These are phyloP conservation scores for Natator depressus DNA, from an alignment of 2,113 vertebrate genomes.

Conservation along the genomic window DNA sequence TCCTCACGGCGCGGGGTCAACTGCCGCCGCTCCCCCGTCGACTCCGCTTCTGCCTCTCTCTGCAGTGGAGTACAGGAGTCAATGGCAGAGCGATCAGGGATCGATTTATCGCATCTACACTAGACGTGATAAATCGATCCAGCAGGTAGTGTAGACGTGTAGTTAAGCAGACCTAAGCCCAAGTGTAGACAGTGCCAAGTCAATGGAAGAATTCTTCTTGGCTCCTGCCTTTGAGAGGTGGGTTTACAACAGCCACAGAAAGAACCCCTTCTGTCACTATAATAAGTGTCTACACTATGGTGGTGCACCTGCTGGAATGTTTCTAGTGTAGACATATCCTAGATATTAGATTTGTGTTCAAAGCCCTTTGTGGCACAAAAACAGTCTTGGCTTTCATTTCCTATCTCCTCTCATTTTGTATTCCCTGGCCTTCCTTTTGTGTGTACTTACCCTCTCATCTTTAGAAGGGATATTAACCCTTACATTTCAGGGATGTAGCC, in stretches of 20 bases:
- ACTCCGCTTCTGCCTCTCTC: too few relatives aligned
- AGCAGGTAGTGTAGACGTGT: background rate
- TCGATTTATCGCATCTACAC: too few relatives aligned
- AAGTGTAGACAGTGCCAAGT: background rate
- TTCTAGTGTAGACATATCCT: background rate
- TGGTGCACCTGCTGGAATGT: background rate
- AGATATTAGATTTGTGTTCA: background rate
- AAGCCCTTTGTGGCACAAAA: background rate
- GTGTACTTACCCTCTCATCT: rapidly evolving
- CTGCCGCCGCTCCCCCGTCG: too few relatives aligned
- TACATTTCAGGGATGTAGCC: background rate
- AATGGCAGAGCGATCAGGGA: too few relatives aligned
- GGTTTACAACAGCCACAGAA: background rate
- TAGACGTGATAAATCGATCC: too few relatives aligned
- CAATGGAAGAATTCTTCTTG: background rate
- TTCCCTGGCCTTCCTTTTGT: background rate
- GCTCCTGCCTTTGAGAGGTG: background rate
- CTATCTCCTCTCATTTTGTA: rapidly evolving
- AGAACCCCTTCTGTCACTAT: background rate
- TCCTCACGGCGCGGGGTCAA: too few relatives aligned
- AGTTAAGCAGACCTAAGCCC: background rate
- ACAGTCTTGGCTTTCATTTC: background rate
- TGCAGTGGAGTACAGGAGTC: too few relatives aligned
- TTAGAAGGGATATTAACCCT: background rate
- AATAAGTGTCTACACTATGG: too few relatives aligned